A percentile compares a stretch with the other conserved stretches of the same genome.
Conservation (phyloP, 2,888 invertebrate genomes). For the Micropterix aruncella region DNA sequence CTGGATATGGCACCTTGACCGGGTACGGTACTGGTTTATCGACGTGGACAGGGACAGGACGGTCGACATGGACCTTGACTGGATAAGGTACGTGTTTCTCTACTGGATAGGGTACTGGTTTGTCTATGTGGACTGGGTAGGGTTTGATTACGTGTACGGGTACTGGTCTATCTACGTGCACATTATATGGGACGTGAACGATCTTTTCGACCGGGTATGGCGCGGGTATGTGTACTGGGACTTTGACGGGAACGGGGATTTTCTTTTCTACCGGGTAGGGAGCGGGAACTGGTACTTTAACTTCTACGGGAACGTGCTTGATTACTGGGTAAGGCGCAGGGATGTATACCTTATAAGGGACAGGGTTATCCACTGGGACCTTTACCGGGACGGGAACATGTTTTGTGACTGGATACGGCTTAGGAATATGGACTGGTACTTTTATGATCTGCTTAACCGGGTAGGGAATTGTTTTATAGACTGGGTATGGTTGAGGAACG, state of each 20-base stretch:
- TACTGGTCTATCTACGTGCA: constrained; percentile 52
- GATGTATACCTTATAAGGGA: constrained; percentile 51
- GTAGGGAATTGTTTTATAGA: constrained; percentile 50
- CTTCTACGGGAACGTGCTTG: constrained; percentile 51
- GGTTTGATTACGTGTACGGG: constrained; percentile 55
- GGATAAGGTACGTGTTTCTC: constrained; percentile 58
- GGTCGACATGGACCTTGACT: constrained; percentile 51
- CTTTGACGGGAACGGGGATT: constrained; percentile 48
- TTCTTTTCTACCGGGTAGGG: constrained; percentile 64
- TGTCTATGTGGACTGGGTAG: constrained; percentile 55
- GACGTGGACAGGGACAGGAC: constrained; percentile 59
- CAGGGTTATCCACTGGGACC: constrained; percentile 41
- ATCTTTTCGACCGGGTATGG: constrained; percentile 64
- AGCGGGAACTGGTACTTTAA: constrained; percentile 55
- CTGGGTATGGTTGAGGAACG: constrained; percentile 55
- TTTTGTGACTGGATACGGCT: constrained; percentile 54
- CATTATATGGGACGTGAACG: constrained; percentile 56
- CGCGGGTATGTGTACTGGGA: constrained; percentile 56
- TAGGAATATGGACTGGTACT: constrained; percentile 50
- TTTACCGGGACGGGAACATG: constrained; percentile 42
- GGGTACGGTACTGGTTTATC: constrained; percentile 65
- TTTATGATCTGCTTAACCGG: constrained; percentile 52
- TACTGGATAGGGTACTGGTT: constrained; percentile 60
- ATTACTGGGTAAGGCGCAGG: constrained; percentile 49
- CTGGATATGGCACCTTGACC: constrained; percentile 60